Percentiles rank a stretch among this genome's conserved stretches.
These are phyloP conservation scores for Pipistrellus pipistrellus DNA, from an alignment of 2,797 vertebrate species.

Conservation along the genomic window DNA sequence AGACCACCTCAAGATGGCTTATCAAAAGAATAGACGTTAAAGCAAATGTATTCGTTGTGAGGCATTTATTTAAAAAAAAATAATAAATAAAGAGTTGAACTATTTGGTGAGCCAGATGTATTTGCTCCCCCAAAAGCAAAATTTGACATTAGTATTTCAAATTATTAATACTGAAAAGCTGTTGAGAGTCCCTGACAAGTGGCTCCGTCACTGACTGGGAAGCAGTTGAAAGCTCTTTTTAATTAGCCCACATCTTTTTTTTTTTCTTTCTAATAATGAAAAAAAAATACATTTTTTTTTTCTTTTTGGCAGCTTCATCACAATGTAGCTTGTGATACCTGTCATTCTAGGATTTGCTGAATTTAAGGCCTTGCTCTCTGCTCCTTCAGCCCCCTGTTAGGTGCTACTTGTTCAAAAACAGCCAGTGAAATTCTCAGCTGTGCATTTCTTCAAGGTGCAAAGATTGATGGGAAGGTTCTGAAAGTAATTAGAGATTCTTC, in stretches of 20 bases:
- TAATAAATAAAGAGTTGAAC: conserved; percentile 56
- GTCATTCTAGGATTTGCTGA: neutral
- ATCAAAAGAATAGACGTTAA: conserved; percentile 87
- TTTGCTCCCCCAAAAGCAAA: conserved; percentile 60
- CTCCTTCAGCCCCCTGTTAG: neutral
- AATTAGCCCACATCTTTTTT: conserved; percentile 12
- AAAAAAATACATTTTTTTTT: neutral
- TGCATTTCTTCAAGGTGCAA: conserved; percentile 46
- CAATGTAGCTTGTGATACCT: neutral
- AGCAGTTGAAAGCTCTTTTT: conserved; percentile 52
- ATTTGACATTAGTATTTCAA: conserved; percentile 60
- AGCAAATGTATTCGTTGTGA: conserved; percentile 89
- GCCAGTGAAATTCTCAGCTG: neutral
- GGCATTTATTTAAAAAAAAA: conserved; percentile 20
- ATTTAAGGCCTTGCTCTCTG: neutral
- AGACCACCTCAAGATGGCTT: conserved; percentile 89
- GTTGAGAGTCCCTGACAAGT: neutral
- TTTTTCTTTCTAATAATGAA: neutral
- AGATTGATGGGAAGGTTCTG: conserved; percentile 11
- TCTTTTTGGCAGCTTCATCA: neutral
- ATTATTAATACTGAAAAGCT: conserved; percentile 56
- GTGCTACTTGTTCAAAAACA: conserved; percentile 4
- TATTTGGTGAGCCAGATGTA: conserved; percentile 49
- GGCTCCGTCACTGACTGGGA: neutral
- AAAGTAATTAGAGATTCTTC: conserved; percentile 44